phyloP scores from a whole-genome alignment of 2,113 vertebrate species.

The Psilopogon haemacephalus region DNA sequence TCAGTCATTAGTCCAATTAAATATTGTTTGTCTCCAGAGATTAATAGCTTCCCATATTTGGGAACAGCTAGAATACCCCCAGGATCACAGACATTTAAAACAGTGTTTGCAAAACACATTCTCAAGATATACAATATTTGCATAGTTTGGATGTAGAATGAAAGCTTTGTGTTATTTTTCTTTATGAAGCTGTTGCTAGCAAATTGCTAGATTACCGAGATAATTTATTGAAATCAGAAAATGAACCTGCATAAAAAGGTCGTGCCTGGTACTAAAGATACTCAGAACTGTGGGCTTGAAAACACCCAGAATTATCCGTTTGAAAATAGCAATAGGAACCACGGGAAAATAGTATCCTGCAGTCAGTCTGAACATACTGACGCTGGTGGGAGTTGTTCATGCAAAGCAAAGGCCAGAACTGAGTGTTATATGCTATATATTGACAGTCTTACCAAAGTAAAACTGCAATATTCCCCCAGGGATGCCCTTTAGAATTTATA shows the following conservation, averaged over 20 bases:
- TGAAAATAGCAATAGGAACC: background rate
- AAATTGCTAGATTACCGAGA: constrained; percentile 24
- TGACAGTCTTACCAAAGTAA: background rate
- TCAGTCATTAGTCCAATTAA: constrained; percentile 17
- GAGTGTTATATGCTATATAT: background rate
- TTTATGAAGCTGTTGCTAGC: background rate
- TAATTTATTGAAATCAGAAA: constrained; percentile 15
- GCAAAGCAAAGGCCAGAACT: background rate
- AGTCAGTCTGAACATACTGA: background rate
- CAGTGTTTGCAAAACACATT: background rate
- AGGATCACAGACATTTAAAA: constrained; percentile 14
- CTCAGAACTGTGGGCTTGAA: background rate
- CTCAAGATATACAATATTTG: background rate
- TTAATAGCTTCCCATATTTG: background rate
- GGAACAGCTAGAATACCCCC: background rate
- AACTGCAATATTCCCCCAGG: background rate
- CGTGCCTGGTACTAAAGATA: background rate
- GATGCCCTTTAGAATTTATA: background rate
- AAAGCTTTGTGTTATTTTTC: background rate
- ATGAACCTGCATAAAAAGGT: background rate
- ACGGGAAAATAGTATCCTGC: background rate
- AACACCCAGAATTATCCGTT: background rate
- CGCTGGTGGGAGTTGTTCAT: background rate
- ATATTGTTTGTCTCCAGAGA: constrained; percentile 5
- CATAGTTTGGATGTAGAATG: background rate